Evolutionary conservation across 2,113 vertebrate species (phyloP), one percentile per base, ranked within the genome.

Genomic region (Hiodon alosoides): DNA sequence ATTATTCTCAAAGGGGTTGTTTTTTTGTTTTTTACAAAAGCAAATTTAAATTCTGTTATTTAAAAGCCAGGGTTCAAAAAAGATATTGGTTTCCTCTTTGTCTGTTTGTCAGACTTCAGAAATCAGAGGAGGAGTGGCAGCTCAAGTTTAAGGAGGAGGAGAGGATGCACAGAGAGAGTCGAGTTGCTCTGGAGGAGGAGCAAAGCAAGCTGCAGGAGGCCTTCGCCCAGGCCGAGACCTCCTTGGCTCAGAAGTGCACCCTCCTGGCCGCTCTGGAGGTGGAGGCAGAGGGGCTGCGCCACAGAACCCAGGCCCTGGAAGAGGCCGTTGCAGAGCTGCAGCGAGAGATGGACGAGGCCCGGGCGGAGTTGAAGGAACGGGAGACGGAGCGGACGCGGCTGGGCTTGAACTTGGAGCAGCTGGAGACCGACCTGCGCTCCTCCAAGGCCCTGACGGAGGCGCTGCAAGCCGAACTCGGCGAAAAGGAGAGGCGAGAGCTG

Each of bases 401-500:
- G 66, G 91, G 89, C 75, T 85, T 98, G 72, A 90, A 67, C 10
- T 88, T 89, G 82, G 94, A 98, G 81, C 94, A 98, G 71, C 90
- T 96, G 7, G 90, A 95, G 76, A 88, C 92, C 0, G 96, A 98
- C 82, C 88, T 99, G 79, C 89, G 90, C 52, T 89, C 91, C 51
- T 96, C 94, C 48, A 96, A 90, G 81, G 85, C 85, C 0, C 83
- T 97, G 59, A 95, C 88, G 0, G 89, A 91, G 76, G 89, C 78
- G 11, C 86, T 98, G 69, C 94, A 95, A 71, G 85, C 85, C 11
- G 93, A 95, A 85, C 85, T 93, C 52, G 86, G 87, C 7, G 85
- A 86, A 76, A 97, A 98, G 82, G 96, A 99, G 55, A 91, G 88
- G 73, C 93, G 93, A 78, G 94, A 98, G 65, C 73, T 97, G 68